phyloP scores from a whole-genome alignment of 2,888 invertebrate species.

The Sesamia inferens region DNA sequence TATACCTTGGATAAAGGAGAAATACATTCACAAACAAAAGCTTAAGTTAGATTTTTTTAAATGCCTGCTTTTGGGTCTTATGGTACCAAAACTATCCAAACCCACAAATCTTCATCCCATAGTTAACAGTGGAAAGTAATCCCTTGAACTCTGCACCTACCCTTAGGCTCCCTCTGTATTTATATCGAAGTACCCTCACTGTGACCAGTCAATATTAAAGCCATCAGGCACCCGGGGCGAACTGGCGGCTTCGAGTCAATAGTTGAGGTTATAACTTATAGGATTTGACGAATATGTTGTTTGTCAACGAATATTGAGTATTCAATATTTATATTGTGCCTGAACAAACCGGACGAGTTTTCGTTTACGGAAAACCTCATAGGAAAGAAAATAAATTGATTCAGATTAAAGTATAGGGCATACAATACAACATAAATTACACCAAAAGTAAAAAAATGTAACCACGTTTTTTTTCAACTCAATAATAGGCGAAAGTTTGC shows the following conservation, averaged over 20 bases:
- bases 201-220: slow-evolving; percentile 35
- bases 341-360: slow-evolving; percentile 10
- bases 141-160: slow-evolving; percentile 9
- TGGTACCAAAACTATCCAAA: neutral
- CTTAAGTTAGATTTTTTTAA: neutral
- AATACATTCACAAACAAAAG: neutral
- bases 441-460: too few relatives aligned
- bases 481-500: too few relatives aligned
- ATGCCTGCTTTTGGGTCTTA: neutral
- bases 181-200: slow-evolving; percentile 15
- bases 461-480: too few relatives aligned
- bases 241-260: slow-evolving; percentile 21
- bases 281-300: slow-evolving; percentile 23
- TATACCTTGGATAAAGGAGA: too few relatives aligned
- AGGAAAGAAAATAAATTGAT: neutral
- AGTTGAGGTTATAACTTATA: slow-evolving; percentile 17
- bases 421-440: neutral
- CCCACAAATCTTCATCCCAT: neutral
- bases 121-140: slow-evolving; percentile 42
- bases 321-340: slow-evolving; percentile 21
- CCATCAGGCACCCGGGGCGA: slow-evolving; percentile 13
- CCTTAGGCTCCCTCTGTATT: slow-evolving; percentile 55
- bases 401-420: neutral
- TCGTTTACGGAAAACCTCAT: neutral
- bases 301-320: slow-evolving; percentile 27